Base-by-base conservation (phyloP, 2,888 invertebrate species). In the Brachyptera putata region DNA sequence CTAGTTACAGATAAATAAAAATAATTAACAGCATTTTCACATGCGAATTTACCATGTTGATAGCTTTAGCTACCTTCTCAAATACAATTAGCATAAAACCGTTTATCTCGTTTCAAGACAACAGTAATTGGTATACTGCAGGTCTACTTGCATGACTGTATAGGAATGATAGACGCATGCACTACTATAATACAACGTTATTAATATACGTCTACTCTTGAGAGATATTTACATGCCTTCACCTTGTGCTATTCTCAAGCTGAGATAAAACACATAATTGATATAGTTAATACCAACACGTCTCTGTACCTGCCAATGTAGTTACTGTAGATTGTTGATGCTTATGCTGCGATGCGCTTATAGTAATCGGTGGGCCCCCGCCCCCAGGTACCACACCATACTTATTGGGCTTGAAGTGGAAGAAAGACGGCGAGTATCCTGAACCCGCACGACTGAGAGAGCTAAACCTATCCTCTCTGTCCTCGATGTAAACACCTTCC, bases 381-480 rank as follows among this genome's bases (percentile, higher is more conserved):
- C 56, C 56, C 5, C 56, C 56, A 14, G 56, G 36, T 3, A 53
- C 22, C 53, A 53, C 53, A 16, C 53, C 53, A 22, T 53, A 87
- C 72, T 90, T 89, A 66, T 88, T 84, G 46, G 93, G 93, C 75
- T 93, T 93, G 77, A 93, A 92, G 79, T 93, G 93, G 75, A 93
- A 92, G 77, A 94, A 94, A 13, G 91, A 91, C 4, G 93, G 93
- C 60, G 92, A 92, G 75, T 91, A 92, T 61, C 91, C 89, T 50
- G 90, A 90, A 58, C 87, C 89, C 61, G 84, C 83, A 61, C 84
- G 80, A 71, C 87, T 86, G 67, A 91, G 75, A 56, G 91, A 89
- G 74, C 90, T 91, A 67, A 90, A 85, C 60, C 87, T 84, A 68
- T 91, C 91, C 68, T 91, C 91, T 63, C 90, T 81, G 74, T 89